These are phyloP conservation scores for Bursaphelenchus okinawaensis DNA, from an alignment of 2,888 invertebrate species.

Conservation along the genomic window DNA sequence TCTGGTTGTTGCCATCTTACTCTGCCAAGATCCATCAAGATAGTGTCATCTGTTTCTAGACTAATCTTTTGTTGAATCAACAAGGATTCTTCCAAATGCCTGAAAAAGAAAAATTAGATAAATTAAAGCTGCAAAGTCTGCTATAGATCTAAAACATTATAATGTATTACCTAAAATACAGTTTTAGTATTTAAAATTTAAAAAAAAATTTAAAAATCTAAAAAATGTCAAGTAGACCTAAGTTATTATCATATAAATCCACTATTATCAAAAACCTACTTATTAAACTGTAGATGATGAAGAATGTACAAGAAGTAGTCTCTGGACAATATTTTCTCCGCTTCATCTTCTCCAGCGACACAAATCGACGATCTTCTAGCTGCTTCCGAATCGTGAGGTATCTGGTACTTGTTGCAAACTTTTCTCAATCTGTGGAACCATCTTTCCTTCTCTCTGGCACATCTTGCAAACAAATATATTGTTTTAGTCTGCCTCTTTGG, in stretches of 20 bases:
- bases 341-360: background rate
- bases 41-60: constrained; percentile 17
- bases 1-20: constrained; percentile 25
- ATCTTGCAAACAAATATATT: constrained; percentile 71
- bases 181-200: background rate
- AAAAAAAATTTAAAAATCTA: background rate
- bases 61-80: background rate
- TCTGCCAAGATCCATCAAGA: constrained; percentile 37
- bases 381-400: background rate
- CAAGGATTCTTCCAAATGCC: constrained; percentile 31
- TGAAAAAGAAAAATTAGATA: too few relatives aligned
- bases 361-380: background rate
- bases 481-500: constrained; percentile 7
- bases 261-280: constrained; percentile 21
- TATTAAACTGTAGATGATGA: constrained; percentile 37
- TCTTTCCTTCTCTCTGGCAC: constrained; percentile 83
- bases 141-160: too few relatives aligned
- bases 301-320: constrained; percentile 37
- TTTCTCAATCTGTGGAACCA: constrained; percentile 66
- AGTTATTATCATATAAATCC: too few relatives aligned
- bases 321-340: constrained; percentile 2
- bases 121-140: too few relatives aligned
- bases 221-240: too few relatives aligned
- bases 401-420: constrained; percentile 16
- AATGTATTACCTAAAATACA: background rate